phyloP scores from a whole-genome alignment of 2,797 vertebrate genomes.

The Botia kubotai region DNA sequence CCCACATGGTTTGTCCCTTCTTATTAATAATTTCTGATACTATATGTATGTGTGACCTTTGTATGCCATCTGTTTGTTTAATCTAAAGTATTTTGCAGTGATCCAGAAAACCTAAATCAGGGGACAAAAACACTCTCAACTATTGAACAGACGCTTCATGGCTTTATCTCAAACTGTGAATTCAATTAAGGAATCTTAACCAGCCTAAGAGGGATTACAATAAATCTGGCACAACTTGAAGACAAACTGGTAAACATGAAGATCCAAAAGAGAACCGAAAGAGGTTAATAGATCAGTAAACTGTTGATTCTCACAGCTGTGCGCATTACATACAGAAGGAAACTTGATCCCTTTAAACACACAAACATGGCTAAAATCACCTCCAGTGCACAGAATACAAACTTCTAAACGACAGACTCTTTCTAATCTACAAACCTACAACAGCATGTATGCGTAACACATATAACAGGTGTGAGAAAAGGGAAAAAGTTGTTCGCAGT shows the following conservation, averaged over 20 bases:
- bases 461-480: background rate
- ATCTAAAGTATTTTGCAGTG: background rate
- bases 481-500: background rate
- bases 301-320: constrained; percentile 17
- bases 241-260: constrained; percentile 6
- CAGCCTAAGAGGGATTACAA: constrained; percentile 23
- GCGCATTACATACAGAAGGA: background rate
- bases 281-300: constrained; percentile 25
- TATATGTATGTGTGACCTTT: background rate
- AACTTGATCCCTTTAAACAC: constrained; percentile 33
- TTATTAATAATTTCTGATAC: background rate
- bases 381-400: background rate
- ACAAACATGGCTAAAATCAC: constrained; percentile 13
- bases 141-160: constrained; percentile 4
- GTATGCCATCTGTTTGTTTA: constrained; percentile 21
- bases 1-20: background rate
- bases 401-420: constrained; percentile 6
- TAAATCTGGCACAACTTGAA: constrained; percentile 20
- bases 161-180: constrained; percentile 5
- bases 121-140: background rate
- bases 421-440: background rate
- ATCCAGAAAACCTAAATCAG: background rate
- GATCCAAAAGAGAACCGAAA: constrained; percentile 26
- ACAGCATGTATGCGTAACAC: constrained; percentile 7
- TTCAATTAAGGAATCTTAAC: background rate